phyloP scores from a whole-genome alignment of 2,888 invertebrate species.

The Octodonta nipae region DNA sequence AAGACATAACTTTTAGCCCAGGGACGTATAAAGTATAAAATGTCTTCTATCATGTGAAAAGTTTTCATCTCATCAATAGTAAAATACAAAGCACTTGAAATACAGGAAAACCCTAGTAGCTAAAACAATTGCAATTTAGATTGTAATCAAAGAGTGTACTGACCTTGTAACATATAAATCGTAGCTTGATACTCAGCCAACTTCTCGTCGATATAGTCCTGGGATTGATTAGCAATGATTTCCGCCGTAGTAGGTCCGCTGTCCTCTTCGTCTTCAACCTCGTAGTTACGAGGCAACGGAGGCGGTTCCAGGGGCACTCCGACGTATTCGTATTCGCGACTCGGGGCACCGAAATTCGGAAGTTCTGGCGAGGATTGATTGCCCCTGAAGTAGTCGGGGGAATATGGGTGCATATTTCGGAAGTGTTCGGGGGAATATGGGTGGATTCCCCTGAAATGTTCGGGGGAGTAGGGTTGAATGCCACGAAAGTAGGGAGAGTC shows the following conservation, averaged over 20 bases:
- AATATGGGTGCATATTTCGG: slow-evolving; percentile 14
- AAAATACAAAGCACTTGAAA: too few relatives aligned
- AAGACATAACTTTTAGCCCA: too few relatives aligned
- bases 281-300: slow-evolving; percentile 35
- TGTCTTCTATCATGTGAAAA: too few relatives aligned
- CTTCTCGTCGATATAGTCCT: slow-evolving; percentile 88
- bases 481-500: slow-evolving; percentile 29
- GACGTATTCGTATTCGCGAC: slow-evolving; percentile 54
- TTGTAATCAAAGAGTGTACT: too few relatives aligned
- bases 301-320: slow-evolving; percentile 58
- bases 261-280: slow-evolving; percentile 51
- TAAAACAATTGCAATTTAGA: too few relatives aligned
- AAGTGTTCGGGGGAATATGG: slow-evolving; percentile 25
- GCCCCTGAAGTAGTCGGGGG: slow-evolving; percentile 27
- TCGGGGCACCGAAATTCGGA: slow-evolving; percentile 30
- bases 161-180: slow-evolving; percentile 79
- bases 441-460: slow-evolving; percentile 26
- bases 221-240: slow-evolving; percentile 84
- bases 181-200: slow-evolving; percentile 87
- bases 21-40: too few relatives aligned
- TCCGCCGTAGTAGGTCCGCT: slow-evolving; percentile 78
- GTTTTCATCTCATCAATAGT: slow-evolving; percentile 9
- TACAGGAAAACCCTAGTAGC: too few relatives aligned
- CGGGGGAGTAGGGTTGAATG: slow-evolving; percentile 22
- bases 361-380: slow-evolving; percentile 21